Conservation (phyloP, 2,797 vertebrate species). For the Schizopygopsis malacanthus region DNA sequence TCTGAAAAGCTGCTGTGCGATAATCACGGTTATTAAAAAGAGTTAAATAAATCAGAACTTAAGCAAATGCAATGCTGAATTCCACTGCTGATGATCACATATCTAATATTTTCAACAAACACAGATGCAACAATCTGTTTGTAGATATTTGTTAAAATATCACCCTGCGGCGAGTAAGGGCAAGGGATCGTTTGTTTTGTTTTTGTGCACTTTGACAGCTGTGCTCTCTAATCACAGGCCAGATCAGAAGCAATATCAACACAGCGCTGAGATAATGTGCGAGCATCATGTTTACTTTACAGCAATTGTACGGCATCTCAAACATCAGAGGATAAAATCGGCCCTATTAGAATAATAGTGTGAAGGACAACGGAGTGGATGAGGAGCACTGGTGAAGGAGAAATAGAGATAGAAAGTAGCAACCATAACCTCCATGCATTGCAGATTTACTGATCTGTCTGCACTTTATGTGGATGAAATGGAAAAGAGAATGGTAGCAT, state of each 20-base stretch:
- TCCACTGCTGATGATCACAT: constrained; percentile 2
- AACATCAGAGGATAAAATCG: constrained; percentile 49
- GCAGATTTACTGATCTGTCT: constrained; percentile 81
- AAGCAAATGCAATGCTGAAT: background rate
- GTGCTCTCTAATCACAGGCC: constrained; percentile 19
- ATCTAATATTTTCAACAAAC: background rate
- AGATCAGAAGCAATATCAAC: constrained; percentile 42
- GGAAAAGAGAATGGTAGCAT: constrained; percentile 81
- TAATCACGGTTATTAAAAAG: constrained; percentile 1
- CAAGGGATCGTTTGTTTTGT: constrained; percentile 32
- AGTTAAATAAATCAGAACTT: background rate
- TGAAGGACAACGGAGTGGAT: constrained; percentile 41
- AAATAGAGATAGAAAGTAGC: constrained; percentile 47
- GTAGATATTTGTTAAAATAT: constrained; percentile 31
- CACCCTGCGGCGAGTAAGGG: constrained; percentile 12
- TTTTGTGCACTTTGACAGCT: constrained; percentile 19
- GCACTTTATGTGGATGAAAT: constrained; percentile 81
- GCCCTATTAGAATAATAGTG: constrained; percentile 47
- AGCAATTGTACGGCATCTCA: constrained; percentile 29
- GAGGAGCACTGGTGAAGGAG: constrained; percentile 31
- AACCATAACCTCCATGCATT: constrained; percentile 62
- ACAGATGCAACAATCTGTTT: constrained; percentile 25
- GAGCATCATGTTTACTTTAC: constrained; percentile 49
- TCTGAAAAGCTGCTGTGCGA: background rate
- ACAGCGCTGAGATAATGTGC: constrained; percentile 40